Conservation (phyloP, 2,113 vertebrate genomes). For the Pipra filicauda region DNA sequence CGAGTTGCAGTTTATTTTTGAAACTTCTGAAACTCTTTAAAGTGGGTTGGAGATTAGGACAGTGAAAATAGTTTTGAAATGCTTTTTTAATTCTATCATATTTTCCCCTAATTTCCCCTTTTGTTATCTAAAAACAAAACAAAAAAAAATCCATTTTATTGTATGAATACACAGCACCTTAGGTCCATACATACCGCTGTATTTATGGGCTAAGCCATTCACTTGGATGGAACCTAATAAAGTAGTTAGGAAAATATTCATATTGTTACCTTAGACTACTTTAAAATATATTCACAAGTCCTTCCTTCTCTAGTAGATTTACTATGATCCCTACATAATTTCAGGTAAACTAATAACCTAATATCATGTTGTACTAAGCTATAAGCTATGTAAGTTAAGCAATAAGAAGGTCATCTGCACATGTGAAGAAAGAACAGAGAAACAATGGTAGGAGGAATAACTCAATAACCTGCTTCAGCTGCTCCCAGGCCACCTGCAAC, state of each 20-base stretch:
- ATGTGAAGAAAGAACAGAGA: not conserved
- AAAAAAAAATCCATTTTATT: not conserved
- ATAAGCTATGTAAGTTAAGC: not conserved
- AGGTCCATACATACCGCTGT: not conserved
- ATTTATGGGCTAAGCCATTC: not conserved
- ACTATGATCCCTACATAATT: not conserved
- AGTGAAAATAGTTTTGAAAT: not conserved
- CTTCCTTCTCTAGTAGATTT: not conserved
- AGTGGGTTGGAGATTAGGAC: not conserved
- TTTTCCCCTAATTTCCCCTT: not conserved
- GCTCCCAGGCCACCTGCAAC: not conserved
- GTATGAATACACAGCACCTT: not conserved
- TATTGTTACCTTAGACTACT: not conserved
- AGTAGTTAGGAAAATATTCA: not conserved
- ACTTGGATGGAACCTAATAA: not conserved
- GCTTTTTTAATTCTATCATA: not conserved
- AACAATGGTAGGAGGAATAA: not conserved
- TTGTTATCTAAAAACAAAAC: not conserved
- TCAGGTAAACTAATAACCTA: not conserved
- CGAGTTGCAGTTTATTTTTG: constrained; percentile 33
- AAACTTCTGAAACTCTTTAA: constrained; percentile 38
- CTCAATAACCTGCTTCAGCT: not conserved
- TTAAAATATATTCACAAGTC: not conserved
- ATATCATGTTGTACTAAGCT: not conserved
- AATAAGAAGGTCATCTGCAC: not conserved